Evolutionary conservation across 2,888 invertebrate genomes (phyloP), one percentile per base, ranked within the genome.

Genomic region (Ennomos quercinarius): DNA sequence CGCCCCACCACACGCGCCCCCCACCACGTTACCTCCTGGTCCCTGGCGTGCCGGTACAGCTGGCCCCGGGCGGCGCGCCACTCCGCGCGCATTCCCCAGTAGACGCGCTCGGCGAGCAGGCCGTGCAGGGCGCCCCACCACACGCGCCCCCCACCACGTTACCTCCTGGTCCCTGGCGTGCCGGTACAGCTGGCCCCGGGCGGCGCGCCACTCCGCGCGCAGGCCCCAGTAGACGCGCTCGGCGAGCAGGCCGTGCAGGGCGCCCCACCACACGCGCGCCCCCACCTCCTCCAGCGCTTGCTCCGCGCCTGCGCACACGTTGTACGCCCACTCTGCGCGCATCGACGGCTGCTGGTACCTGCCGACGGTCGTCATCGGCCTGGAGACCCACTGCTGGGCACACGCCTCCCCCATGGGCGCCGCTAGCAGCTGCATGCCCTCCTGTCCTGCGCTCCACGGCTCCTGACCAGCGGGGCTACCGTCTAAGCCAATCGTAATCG

Each of bases 261-360:
- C 88, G 1, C 89, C 91, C 89, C 92, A 91, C 79, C 92, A 92
- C 70, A 93, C 66, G 68, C 84, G 84, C 54, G 92, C 89, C 40
- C 86, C 87, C 8, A 89, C 87, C 74, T 93, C 93, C 69, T 93
- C 93, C 52, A 91, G 76, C 87, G 86, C 85, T 71, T 89, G 91
- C 62, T 91, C 91, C 0, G 86, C 91, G 45, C 91, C 87, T 0
- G 89, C 89, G 74, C 91, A 92, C 65, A 93, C 72, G 72, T 92
- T 93, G 80, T 93, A 93, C 8, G 93, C 90, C 93, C 93, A 93
- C 63, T 93, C 93, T 0, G 91, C 91, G n/a, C 93, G 89, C 27
- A 92, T 85, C 4, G 83, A 81, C 0, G 87, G 74, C 65, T 93
- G 92, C 46, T 89, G 90, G 72, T 93, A 93, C 65, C 92, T 93